Evolutionary conservation across 2,797 vertebrate genomes (phyloP), one percentile per base, ranked within the genome.

Genomic region (Chloroceryle amazona): DNA sequence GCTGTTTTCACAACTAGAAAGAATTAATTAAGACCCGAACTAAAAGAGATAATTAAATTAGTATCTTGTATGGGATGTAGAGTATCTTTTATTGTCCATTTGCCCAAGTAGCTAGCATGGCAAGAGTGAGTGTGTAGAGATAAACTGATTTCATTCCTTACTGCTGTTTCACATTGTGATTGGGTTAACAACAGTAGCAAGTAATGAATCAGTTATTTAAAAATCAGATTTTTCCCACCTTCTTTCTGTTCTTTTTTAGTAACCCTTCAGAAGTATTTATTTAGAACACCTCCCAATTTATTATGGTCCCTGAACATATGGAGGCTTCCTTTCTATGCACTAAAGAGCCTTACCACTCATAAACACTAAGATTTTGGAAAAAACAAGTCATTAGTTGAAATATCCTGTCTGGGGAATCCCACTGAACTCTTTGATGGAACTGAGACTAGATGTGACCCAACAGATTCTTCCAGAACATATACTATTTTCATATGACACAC

Each of bases 21-120:
- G 7, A 10, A 55, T 15, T 1, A 71, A 76, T 61, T 85, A 31
- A 44, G 17, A 13, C 6, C 1, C 60, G 29, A 31, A 25, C 2
- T 58, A 67, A 67, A 93, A 81, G 13, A 8, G 1, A 28, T 9
- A 78, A 66, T 35, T 2, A 63, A 86, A 55, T 51, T 13, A 41
- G 0, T 57, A 19, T 22, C 4, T 78, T 66, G 2, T 10, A 5
- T 37, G 4, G 6, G 5, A 44, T 13, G 6, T 10, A 55, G 7
- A 65, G 2, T n/a, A 17, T 5, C 7, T 54, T 75, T 76, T 19
- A 29, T 23, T n/a, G 17, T 15, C 29, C 7, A 11, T 73, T 86
- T 88, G 4, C 3, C 9, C 21, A 60, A 28, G 9, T 14, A 55
- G 6, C 0, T 31, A 31, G 6, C 2, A 13, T 7, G 8, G 22